Conservation (phyloP, 2,797 vertebrate species). For the Kryptolebias ocellatus region DNA sequence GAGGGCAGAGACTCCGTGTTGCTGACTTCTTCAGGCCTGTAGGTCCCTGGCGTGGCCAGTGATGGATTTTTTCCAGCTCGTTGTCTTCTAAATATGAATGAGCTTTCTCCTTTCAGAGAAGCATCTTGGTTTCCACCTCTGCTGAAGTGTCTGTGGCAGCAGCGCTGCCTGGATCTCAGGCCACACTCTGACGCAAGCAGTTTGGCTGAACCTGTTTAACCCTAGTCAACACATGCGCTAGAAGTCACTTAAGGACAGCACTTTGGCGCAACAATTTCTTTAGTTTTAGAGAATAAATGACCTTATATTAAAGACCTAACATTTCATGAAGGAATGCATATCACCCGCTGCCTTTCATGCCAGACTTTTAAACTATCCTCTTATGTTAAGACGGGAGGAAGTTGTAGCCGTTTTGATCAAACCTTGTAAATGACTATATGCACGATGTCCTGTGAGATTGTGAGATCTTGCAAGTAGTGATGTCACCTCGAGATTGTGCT, state of each 20-base stretch:
- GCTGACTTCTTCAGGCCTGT: constrained; percentile 3
- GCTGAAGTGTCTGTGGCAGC: constrained; percentile 51
- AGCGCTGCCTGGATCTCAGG: constrained; percentile 50
- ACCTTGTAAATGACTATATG: too few relatives aligned
- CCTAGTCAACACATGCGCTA: constrained; percentile 44
- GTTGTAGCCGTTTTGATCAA: too few relatives aligned
- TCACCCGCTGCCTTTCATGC: too few relatives aligned
- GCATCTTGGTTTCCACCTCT: constrained; percentile 48
- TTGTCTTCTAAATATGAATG: constrained; percentile 39
- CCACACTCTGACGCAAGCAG: constrained; percentile 62
- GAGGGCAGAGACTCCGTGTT: not conserved
- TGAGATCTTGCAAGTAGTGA: too few relatives aligned
- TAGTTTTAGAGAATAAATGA: constrained; percentile 22
- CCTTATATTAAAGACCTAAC: constrained; percentile 2
- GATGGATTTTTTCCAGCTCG: constrained; percentile 26
- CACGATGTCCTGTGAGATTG: too few relatives aligned
- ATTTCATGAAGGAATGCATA: too few relatives aligned
- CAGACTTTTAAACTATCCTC: too few relatives aligned
- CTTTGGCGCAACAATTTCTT: constrained; percentile 33
- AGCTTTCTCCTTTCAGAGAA: constrained; percentile 36
- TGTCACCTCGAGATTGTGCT: too few relatives aligned
- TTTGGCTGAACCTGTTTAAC: constrained; percentile 70
- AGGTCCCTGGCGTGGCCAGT: constrained; percentile 18
- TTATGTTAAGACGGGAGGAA: too few relatives aligned
- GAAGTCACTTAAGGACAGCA: constrained; percentile 53